Evolutionary conservation across 1,140 invertebrate genomes (phyloP).

Genomic region (Anthonomus grandis): DNA sequence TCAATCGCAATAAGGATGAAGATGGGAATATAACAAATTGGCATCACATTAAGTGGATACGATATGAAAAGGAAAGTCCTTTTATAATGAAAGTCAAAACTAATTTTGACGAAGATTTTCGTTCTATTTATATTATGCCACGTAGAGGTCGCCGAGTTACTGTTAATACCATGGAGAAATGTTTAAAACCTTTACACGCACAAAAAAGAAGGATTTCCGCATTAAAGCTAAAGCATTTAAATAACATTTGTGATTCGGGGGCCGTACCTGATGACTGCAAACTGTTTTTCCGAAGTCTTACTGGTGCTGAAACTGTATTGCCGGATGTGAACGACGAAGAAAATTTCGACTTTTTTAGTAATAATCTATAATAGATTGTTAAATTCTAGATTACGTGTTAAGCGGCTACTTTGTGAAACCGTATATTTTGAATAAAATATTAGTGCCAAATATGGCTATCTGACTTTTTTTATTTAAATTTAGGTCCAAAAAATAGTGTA

Average conservation of each 20-base stretch:
- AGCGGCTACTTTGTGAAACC: neutral
- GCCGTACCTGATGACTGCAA: no score
- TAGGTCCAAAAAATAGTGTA: neutral
- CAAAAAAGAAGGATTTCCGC: no score
- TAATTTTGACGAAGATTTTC: neutral
- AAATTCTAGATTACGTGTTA: neutral
- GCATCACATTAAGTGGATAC: neutral
- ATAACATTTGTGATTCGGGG: neutral
- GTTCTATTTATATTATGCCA: neutral
- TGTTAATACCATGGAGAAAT: no score
- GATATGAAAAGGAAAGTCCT: neutral
- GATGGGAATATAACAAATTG: neutral
- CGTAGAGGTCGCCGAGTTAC: no score
- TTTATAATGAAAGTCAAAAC: constrained; percentile 5
- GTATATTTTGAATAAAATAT: neutral
- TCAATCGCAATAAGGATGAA: neutral
- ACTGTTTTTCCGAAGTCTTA: no score
- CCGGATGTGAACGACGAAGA: neutral
- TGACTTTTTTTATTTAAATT: neutral
- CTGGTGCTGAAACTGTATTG: neutral
- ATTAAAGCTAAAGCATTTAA: neutral
- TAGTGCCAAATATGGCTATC: neutral
- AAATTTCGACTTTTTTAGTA: neutral
- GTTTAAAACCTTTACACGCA: no score
- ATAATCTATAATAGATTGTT: neutral